Evolutionary conservation across 2,888 invertebrate genomes (phyloP), one percentile per base, ranked within the genome.

Genomic region (Rotaria magnacalcarata): DNA sequence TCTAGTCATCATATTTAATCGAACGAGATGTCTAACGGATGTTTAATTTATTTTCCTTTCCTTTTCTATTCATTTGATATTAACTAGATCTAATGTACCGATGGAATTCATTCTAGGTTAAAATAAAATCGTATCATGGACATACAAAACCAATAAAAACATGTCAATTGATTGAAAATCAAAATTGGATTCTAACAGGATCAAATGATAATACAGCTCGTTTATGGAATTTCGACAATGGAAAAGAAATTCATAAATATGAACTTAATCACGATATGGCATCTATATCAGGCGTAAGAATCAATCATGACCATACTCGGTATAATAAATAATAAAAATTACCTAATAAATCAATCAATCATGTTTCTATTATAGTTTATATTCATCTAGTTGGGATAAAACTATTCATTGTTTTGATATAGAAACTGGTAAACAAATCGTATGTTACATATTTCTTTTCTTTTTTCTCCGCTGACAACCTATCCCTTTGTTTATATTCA

Each of bases 141-240:
- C 90, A 91, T 86, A 88, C 84, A 85, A 89, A 89, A 74, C 87
- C 89, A 80, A 89, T 90, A n/a, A 89, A 89, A 86, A 89, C 89
- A 85, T 90, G 90, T 74, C 80, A 80, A 75, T 84, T 85, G 27
- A 84, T 80, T 41, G 67, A 47, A 80, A 58, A 85, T 87, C 87
- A 88, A 80, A 84, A 85, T n/a, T 89, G 88, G 85, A 88, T 90
- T 24, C 86, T 90, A 16, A 89, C 90, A 43, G 88, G 89, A 10
- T 90, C 90, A 10, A 88, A 88, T 85, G 90, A 90, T 87, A 88
- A 88, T 84, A 89, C 89, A 16, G 88, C 89, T 47, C 88, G 89
- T 85, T 16, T 90, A 5, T 90, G 90, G 89, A 88, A 89, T 87
- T 88, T 88, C 56, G 88, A 88, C 10, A 88, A 88, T 50, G 90